A percentile compares a stretch with the other conserved stretches of the same genome.
phyloP scores from a whole-genome alignment of 1,140 invertebrate genomes.

The Drosophila bocki region DNA sequence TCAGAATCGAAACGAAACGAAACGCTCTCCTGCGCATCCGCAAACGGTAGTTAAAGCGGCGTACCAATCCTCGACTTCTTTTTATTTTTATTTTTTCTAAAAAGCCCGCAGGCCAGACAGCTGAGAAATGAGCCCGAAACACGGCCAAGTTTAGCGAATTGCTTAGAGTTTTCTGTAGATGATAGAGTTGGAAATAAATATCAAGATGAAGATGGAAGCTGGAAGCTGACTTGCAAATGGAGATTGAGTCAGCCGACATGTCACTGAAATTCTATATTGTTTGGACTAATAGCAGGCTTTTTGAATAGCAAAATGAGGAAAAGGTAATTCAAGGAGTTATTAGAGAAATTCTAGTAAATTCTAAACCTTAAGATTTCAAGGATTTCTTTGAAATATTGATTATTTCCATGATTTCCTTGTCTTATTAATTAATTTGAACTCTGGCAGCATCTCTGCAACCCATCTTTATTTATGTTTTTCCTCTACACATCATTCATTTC shows the following conservation, averaged over 20 bases:
- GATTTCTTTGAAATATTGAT: not conserved
- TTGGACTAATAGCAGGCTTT: not conserved
- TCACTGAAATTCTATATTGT: conserved; percentile 12
- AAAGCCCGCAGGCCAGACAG: conserved; percentile 28
- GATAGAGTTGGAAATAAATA: conserved; percentile 24
- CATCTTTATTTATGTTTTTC: conserved; percentile 18
- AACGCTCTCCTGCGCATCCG: conserved; percentile 38
- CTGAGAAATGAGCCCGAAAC: conserved; percentile 55
- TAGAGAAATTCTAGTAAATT: not conserved
- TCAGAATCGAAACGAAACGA: conserved; percentile 23
- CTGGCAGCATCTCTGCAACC: not conserved
- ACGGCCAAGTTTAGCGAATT: conserved; percentile 41
- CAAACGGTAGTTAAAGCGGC: conserved; percentile 51
- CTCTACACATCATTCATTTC: conserved; percentile 6
- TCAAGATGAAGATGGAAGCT: conserved; percentile 11
- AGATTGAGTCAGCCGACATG: conserved; percentile 24
- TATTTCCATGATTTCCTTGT: not conserved
- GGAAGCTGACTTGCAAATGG: conserved; percentile 19
- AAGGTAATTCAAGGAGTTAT: not conserved
- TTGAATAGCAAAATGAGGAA: not conserved
- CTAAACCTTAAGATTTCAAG: not conserved
- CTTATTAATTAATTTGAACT: conserved; percentile 4
- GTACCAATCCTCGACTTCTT: conserved; percentile 15
- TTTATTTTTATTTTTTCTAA: not conserved
- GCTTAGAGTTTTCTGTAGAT: conserved; percentile 15